phyloP scores from a whole-genome alignment of 2,888 invertebrate species.

The Anoncus sp. region DNA sequence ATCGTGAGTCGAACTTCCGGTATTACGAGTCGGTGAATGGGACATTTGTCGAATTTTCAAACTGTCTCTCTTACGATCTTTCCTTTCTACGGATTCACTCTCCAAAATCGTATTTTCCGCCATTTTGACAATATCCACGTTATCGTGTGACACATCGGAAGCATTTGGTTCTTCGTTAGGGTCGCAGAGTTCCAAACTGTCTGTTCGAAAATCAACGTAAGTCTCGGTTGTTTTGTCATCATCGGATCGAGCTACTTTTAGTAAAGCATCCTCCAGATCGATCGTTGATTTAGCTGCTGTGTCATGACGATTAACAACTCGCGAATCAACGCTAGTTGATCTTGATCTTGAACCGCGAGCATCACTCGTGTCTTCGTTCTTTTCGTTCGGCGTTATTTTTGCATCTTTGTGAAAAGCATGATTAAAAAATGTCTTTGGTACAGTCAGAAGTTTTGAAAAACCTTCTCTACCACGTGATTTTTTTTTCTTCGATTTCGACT shows the following conservation, averaged over 20 bases:
- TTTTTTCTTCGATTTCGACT: constrained; percentile 65
- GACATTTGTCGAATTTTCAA: constrained; percentile 70
- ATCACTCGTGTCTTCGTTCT: constrained; percentile 65
- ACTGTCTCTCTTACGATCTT: constrained; percentile 2
- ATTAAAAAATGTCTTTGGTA: constrained; percentile 79
- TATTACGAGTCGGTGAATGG: constrained; percentile 67
- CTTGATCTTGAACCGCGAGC: constrained; percentile 68
- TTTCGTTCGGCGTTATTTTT: constrained; percentile 57
- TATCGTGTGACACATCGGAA: not conserved
- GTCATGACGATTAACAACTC: constrained; percentile 42
- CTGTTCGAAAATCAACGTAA: constrained; percentile 50
- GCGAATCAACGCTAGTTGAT: constrained; percentile 74
- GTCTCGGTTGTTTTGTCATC: constrained; percentile 41
- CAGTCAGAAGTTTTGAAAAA: constrained; percentile 77
- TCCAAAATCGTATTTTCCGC: not conserved
- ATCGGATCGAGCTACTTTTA: constrained; percentile 44
- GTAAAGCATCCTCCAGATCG: constrained; percentile 47
- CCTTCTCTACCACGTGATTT: constrained; percentile 74
- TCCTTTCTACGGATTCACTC: not conserved
- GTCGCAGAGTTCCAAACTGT: constrained; percentile 55
- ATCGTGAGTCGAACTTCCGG: constrained; percentile 49
- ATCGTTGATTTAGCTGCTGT: too few species aligned
- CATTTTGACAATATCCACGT: not conserved
- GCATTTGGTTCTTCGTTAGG: constrained; percentile 39
- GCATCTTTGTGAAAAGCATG: constrained; percentile 77